Percentiles rank a stretch among this genome's conserved stretches.
Evolutionary conservation across 2,113 vertebrate species (phyloP).

Genomic region (Leiothrix lutea): DNA sequence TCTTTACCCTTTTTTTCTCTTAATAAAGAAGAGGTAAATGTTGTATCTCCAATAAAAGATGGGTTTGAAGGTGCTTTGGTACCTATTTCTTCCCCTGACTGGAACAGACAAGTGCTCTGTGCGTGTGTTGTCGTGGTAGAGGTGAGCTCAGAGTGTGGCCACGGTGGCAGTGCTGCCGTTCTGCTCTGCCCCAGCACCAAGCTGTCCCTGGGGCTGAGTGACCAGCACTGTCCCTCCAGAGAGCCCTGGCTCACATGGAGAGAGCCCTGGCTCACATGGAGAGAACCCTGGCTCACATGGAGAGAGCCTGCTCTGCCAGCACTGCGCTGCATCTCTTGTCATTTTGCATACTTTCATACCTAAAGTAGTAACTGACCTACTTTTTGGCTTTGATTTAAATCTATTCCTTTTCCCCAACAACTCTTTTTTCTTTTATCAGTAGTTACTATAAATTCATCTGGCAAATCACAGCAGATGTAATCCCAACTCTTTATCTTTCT

Average conservation of each 20-base stretch:
- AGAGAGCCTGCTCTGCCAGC: neutral
- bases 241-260: neutral
- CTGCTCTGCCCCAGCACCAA: fast-evolving
- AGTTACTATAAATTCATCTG: neutral
- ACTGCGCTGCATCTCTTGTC: neutral
- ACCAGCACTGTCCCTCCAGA: neutral
- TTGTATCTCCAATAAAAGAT: neutral
- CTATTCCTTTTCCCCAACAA: neutral
- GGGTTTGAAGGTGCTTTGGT: neutral
- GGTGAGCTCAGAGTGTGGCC: neutral
- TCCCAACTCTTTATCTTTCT: neutral
- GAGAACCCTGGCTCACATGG: neutral
- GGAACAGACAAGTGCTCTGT: neutral
- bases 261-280: neutral
- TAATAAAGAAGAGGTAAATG: neutral
- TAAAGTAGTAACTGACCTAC: constrained; percentile 19
- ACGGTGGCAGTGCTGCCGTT: neutral
- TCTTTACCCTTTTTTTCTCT: neutral
- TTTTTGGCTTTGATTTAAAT: constrained; percentile 16
- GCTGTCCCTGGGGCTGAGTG: neutral
- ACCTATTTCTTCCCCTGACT: neutral
- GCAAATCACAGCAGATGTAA: neutral
- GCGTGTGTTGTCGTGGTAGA: neutral
- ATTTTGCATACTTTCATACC: neutral
- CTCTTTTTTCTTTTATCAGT: neutral